Conservation (phyloP, 1,140 invertebrate genomes). For the Ceratoteleas bidentatus region DNA sequence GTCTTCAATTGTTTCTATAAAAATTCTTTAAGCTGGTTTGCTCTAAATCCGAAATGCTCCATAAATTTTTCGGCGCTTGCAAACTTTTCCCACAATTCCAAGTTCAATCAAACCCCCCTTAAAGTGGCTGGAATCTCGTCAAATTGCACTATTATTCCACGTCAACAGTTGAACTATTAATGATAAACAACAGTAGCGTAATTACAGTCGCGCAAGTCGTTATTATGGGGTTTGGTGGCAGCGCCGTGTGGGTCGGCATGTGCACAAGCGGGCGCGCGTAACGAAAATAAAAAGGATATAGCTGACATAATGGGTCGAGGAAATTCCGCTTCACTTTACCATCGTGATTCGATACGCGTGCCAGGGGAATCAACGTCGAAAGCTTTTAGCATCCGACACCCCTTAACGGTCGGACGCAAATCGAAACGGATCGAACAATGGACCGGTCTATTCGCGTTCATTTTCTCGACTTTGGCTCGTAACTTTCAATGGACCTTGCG, state of each 20-base stretch:
- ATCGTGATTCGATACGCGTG: slow-evolving; percentile 67
- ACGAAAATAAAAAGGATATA: slow-evolving; percentile 58
- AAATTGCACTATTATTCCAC: slow-evolving; percentile 17
- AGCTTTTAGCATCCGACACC: slow-evolving; percentile 64
- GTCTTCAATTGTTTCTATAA: too few species aligned
- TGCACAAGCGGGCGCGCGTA: slow-evolving; percentile 43
- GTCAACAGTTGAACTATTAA: slow-evolving; percentile 14
- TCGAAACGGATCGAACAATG: slow-evolving; percentile 70
- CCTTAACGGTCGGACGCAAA: slow-evolving; percentile 66
- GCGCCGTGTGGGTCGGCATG: slow-evolving; percentile 17
- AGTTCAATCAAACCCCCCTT: too few species aligned
- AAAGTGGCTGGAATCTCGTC: too few species aligned
- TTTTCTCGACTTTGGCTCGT: slow-evolving; percentile 59
- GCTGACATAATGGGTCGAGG: slow-evolving; percentile 58
- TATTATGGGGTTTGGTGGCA: slow-evolving; percentile 7
- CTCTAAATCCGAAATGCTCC: too few species aligned
- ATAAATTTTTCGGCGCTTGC: too few species aligned
- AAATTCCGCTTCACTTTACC: slow-evolving; percentile 57
- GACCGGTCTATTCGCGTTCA: slow-evolving; percentile 58
- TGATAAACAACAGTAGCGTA: slow-evolving; percentile 2
- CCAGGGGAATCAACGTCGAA: slow-evolving; percentile 62
- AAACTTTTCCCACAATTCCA: too few species aligned
- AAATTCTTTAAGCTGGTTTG: too few species aligned
- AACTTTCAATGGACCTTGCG: slow-evolving; percentile 63
- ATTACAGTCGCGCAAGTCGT: slow-evolving; percentile 38